Percentiles rank a stretch among this genome's conserved stretches.
Evolutionary conservation across 2,113 vertebrate species (phyloP).

Genomic region (Eupsittula cactorum): DNA sequence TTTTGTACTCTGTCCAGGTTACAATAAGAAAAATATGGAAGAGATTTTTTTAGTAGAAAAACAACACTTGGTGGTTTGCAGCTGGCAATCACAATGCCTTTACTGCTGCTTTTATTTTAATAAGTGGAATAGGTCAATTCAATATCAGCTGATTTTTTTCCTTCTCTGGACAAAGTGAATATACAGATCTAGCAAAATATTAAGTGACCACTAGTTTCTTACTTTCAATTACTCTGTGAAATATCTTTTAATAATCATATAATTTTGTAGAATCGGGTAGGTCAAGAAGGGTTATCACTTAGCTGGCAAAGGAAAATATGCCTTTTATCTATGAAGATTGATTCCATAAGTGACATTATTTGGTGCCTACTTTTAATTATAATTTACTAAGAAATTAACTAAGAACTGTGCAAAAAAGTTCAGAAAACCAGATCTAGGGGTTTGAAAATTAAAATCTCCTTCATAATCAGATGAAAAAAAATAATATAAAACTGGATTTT

Average conservation of each 20-base stretch:
- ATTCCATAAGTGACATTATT: neutral
- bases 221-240: neutral
- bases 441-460: neutral
- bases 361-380: neutral
- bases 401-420: neutral
- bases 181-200: neutral
- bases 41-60: slow-evolving; percentile 62
- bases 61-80: slow-evolving; percentile 49
- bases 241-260: neutral
- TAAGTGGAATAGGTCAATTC: slow-evolving; percentile 6
- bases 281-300: neutral
- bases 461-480: neutral
- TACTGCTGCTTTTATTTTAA: slow-evolving; percentile 27
- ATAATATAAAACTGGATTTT: neutral
- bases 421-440: neutral
- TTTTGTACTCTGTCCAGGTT: slow-evolving; percentile 70
- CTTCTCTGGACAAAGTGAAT: neutral
- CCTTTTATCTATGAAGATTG: neutral
- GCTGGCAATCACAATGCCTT: slow-evolving; percentile 39
- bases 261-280: neutral
- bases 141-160: neutral
- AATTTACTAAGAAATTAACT: neutral
- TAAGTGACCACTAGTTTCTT: neutral
- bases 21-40: slow-evolving; percentile 67
- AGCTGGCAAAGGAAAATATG: neutral